phyloP scores from a whole-genome alignment of 2,888 invertebrate species.

The Diogma glabrata region DNA sequence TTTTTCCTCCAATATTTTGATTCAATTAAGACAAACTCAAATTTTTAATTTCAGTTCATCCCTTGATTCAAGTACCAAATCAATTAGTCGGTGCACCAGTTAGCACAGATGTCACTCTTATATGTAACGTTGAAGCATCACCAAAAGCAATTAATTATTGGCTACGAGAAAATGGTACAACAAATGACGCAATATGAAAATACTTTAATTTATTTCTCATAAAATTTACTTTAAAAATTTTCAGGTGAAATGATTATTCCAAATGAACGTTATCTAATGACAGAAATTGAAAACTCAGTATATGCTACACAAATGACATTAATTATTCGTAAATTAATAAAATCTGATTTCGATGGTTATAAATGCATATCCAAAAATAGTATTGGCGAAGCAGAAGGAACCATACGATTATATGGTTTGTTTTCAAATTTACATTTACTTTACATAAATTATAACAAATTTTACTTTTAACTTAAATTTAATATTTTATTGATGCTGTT shows the following conservation, averaged over 20 bases:
- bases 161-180: slow-evolving; percentile 71
- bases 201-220: no score
- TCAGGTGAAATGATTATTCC: slow-evolving; percentile 85
- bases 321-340: slow-evolving; percentile 60
- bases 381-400: slow-evolving; percentile 82
- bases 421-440: slow-evolving; percentile 18
- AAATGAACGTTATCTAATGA: slow-evolving; percentile 75
- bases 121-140: slow-evolving; percentile 80
- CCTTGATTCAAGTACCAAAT: slow-evolving; percentile 85
- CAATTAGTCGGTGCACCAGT: slow-evolving; percentile 83
- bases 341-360: slow-evolving; percentile 72
- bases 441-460: no score
- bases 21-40: no score
- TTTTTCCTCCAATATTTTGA: no score
- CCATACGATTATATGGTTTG: slow-evolving; percentile 80
- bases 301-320: slow-evolving; percentile 79
- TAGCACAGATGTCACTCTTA: slow-evolving; percentile 73
- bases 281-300: slow-evolving; percentile 65
- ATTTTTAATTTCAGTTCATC: slow-evolving; percentile 81
- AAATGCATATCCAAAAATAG: slow-evolving; percentile 89
- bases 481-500: slow-evolving; percentile 10
- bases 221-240: slow-evolving; percentile 23
- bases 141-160: slow-evolving; percentile 91
- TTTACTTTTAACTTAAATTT: slow-evolving; percentile 9
- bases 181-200: neutral